A percentile compares a stretch with the other conserved stretches of the same genome.
These are phyloP conservation scores for Troglohyphantes excavatus DNA, from an alignment of 2,888 invertebrate genomes.

Conservation along the genomic window DNA sequence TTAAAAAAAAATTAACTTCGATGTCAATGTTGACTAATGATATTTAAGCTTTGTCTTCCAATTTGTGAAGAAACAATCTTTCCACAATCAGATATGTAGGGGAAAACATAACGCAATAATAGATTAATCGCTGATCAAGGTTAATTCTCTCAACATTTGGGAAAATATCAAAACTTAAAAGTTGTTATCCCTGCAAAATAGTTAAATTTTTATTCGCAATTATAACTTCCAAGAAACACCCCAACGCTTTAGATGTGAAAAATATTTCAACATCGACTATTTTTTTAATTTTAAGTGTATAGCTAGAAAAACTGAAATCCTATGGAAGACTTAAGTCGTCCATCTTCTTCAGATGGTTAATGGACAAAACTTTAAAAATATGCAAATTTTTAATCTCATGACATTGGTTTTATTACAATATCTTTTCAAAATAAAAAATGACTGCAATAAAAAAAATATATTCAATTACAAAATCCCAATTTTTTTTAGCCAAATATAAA, in stretches of 20 bases:
- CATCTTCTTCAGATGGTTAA: neutral
- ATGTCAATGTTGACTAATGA: neutral
- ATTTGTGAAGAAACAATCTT: conserved; percentile 41
- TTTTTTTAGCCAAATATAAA: too few species aligned
- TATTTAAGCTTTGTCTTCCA: conserved; percentile 52
- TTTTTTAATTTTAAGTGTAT: neutral
- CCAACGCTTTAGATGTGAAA: too few species aligned
- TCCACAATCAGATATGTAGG: neutral
- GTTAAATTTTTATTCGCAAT: too few species aligned
- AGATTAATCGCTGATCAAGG: conserved; percentile 12
- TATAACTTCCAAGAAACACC: too few species aligned
- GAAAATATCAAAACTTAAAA: neutral
- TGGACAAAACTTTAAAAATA: neutral
- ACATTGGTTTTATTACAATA: too few species aligned
- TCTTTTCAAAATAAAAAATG: too few species aligned
- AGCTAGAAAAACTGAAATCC: neutral
- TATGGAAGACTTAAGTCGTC: too few species aligned
- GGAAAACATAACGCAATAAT: neutral
- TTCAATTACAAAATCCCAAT: too few species aligned
- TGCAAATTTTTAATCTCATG: too few species aligned
- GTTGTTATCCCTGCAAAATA: neutral
- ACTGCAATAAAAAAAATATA: too few species aligned
- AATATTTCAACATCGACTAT: too few species aligned
- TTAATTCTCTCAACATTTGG: neutral
- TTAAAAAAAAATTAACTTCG: neutral